These are phyloP conservation scores for Lasioglossum figueresi DNA, from an alignment of 2,888 invertebrate genomes.

Conservation along the genomic window DNA sequence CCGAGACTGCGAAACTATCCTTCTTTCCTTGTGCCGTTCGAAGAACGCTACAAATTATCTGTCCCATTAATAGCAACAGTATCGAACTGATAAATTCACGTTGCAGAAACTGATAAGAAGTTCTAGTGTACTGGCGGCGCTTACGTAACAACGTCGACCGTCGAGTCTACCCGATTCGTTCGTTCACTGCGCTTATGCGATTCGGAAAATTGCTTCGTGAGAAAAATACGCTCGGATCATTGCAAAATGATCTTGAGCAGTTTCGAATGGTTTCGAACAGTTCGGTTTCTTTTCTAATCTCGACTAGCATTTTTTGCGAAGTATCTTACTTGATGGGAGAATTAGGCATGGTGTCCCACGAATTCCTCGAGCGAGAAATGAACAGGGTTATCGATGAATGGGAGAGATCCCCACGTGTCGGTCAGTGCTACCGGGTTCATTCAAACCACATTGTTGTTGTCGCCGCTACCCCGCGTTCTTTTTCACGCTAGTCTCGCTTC, in stretches of 20 bases:
- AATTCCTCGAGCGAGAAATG: neutral
- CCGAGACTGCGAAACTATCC: conserved; percentile 1
- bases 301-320: neutral
- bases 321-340: neutral
- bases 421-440: conserved; percentile 33
- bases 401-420: conserved; percentile 9
- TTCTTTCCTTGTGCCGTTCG: neutral
- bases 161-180: neutral
- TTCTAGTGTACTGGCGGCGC: neutral
- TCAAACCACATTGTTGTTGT: conserved; percentile 26
- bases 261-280: neutral
- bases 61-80: neutral
- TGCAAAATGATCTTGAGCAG: neutral
- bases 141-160: conserved; percentile 1
- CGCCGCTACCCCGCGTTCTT: conserved; percentile 10
- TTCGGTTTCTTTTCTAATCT: neutral
- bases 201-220: neutral
- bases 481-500: conserved; percentile 60
- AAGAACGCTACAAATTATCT: neutral
- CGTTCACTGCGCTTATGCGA: neutral
- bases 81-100: conserved; percentile 6
- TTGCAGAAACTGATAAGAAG: conserved; percentile 22
- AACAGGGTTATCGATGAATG: neutral
- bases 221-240: neutral
- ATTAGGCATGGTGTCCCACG: neutral